Percentiles rank a stretch among this genome's conserved stretches.
phyloP scores from a whole-genome alignment of 2,797 vertebrate species.

The Catamblyrhynchus diadema region DNA sequence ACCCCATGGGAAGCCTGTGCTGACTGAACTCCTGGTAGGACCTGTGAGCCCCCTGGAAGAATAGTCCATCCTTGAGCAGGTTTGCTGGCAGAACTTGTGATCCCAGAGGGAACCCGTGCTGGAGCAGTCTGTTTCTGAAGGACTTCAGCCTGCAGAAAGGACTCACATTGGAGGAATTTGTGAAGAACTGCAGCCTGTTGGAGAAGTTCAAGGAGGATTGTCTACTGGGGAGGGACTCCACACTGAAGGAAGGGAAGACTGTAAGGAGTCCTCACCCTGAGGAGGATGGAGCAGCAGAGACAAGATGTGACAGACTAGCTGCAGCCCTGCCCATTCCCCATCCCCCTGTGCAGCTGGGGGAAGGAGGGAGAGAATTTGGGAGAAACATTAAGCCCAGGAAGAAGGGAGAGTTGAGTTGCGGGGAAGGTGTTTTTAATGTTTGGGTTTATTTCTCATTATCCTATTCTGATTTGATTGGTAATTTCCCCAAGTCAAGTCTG shows the following conservation, averaged over 20 bases:
- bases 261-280: background rate
- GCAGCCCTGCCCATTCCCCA: background rate
- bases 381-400: background rate
- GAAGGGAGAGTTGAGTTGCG: background rate
- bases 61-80: background rate
- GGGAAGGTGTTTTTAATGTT: background rate
- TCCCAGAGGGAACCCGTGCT: background rate
- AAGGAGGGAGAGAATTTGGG: background rate
- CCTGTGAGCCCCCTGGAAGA: background rate
- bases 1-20: background rate
- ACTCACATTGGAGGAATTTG: background rate
- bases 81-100: background rate
- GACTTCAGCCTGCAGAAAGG: background rate
- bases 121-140: background rate
- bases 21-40: background rate
- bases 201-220: background rate
- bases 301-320: background rate
- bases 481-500: background rate
- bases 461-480: background rate
- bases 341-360: rapidly evolving
- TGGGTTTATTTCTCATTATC: background rate
- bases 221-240: background rate
- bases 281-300: background rate
- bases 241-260: background rate
- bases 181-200: background rate